phyloP scores from a whole-genome alignment of 2,888 invertebrate genomes.

The Eristalinus sepulchralis region DNA sequence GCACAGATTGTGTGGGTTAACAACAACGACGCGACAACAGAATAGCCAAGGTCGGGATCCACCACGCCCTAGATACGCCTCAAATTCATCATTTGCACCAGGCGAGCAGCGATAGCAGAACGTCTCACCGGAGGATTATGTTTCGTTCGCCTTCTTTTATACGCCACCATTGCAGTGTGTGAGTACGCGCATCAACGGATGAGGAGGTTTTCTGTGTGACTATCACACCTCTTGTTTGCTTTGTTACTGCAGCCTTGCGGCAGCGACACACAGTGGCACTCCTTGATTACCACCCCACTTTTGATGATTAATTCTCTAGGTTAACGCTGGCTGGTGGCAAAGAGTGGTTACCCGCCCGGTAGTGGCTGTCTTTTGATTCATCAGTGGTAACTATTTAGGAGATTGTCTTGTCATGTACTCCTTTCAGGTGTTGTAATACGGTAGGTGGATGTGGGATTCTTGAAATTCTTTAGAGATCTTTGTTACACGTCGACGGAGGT shows the following conservation, averaged over 20 bases:
- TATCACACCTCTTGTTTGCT: conserved; percentile 70
- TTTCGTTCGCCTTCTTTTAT: conserved; percentile 24
- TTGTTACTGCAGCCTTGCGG: conserved; percentile 42
- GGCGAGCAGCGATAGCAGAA: conserved; percentile 76
- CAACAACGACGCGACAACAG: conserved; percentile 61
- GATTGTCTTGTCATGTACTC: conserved; percentile 34
- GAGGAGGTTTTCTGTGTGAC: conserved; percentile 70
- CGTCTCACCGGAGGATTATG: conserved; percentile 44
- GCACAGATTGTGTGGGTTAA: conserved; percentile 24
- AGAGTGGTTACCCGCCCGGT: neutral
- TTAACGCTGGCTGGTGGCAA: conserved; percentile 15
- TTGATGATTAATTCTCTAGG: conserved; percentile 49
- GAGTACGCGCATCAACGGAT: conserved; percentile 58
- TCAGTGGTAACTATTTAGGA: conserved; percentile 27
- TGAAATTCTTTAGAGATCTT: neutral
- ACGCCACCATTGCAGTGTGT: conserved; percentile 32
- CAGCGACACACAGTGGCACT: conserved; percentile 32
- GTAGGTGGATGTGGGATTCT: neutral
- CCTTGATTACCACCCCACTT: conserved; percentile 59
- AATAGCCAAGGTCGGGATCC: conserved; percentile 77
- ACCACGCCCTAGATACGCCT: conserved; percentile 82
- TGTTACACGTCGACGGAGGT: neutral
- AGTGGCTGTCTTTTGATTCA: conserved; percentile 17
- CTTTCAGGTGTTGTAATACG: neutral
- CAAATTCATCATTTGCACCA: conserved; percentile 80